Evolutionary conservation across 2,797 vertebrate genomes (phyloP).

Genomic region (Psittacula echo): DNA sequence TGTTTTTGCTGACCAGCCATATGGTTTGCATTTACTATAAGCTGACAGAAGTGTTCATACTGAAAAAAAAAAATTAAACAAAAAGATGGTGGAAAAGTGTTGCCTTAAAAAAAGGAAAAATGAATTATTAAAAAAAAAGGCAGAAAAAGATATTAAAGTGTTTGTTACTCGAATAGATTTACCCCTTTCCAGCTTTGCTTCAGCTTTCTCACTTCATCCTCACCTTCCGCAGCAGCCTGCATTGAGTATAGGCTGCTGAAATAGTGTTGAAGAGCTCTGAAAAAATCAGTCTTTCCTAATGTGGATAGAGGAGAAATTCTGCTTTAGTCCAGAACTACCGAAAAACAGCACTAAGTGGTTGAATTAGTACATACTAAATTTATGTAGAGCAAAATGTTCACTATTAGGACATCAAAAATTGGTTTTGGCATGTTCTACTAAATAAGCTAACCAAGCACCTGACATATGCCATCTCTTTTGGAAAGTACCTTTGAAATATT

Average conservation of each 20-base stretch:
- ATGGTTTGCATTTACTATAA: background rate
- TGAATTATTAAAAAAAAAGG: background rate
- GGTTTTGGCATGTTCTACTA: background rate
- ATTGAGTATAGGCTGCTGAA: background rate
- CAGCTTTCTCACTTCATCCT: background rate
- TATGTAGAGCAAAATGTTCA: background rate
- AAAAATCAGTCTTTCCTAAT: background rate
- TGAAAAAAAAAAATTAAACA: background rate
- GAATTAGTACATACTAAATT: background rate
- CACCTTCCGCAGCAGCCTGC: background rate
- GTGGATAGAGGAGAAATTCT: background rate
- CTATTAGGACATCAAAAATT: background rate
- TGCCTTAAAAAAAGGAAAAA: background rate
- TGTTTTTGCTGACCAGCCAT: background rate
- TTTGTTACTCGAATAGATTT: background rate
- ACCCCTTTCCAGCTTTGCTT: background rate
- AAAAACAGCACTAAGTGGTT: background rate
- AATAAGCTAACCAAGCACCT: background rate
- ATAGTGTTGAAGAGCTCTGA: background rate
- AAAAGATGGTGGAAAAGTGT: background rate
- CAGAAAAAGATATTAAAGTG: background rate
- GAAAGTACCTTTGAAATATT: background rate
- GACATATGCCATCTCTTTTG: background rate
- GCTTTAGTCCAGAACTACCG: background rate
- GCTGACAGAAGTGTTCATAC: background rate